These are phyloP conservation scores for Euura lappo DNA, from an alignment of 1,140 invertebrate species.

Conservation along the genomic window DNA sequence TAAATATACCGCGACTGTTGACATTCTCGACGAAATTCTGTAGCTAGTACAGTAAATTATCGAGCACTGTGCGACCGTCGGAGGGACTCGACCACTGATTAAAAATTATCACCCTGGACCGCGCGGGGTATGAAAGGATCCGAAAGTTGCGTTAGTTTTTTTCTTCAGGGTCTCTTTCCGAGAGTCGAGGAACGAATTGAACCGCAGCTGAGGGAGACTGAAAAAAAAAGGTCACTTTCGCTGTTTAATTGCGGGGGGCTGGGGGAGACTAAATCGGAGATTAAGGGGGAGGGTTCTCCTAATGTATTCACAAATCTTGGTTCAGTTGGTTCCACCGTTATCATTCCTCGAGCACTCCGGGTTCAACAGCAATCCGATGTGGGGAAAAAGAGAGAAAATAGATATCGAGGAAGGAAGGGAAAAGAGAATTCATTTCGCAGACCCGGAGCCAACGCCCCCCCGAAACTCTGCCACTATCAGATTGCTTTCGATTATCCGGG, in stretches of 20 bases:
- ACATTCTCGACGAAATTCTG: too few species aligned
- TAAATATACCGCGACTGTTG: too few species aligned
- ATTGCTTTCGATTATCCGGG: conserved; percentile 54
- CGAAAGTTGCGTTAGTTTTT: too few species aligned
- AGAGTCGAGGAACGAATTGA: background rate
- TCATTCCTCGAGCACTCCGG: conserved; percentile 48
- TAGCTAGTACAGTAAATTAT: too few species aligned
- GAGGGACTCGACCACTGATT: too few species aligned
- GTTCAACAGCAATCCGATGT: too few species aligned
- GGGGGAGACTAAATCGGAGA: too few species aligned
- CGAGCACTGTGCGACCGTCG: too few species aligned
- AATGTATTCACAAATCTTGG: conserved; percentile 57
- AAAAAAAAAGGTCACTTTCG: background rate
- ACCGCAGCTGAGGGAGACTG: background rate
- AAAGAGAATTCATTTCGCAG: conserved; percentile 52
- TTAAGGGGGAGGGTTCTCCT: conserved; percentile 27
- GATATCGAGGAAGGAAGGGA: too few species aligned
- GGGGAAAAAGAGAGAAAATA: conserved; percentile 16
- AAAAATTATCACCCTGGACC: too few species aligned
- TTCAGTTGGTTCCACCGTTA: conserved; percentile 48
- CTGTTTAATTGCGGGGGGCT: background rate
- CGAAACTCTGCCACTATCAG: conserved; percentile 48
- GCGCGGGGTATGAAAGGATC: too few species aligned
- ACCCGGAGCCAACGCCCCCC: conserved; percentile 34
- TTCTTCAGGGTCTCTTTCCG: too few species aligned